Base-by-base conservation (phyloP, 2,888 invertebrate genomes). In the Deilephila porcellus region DNA sequence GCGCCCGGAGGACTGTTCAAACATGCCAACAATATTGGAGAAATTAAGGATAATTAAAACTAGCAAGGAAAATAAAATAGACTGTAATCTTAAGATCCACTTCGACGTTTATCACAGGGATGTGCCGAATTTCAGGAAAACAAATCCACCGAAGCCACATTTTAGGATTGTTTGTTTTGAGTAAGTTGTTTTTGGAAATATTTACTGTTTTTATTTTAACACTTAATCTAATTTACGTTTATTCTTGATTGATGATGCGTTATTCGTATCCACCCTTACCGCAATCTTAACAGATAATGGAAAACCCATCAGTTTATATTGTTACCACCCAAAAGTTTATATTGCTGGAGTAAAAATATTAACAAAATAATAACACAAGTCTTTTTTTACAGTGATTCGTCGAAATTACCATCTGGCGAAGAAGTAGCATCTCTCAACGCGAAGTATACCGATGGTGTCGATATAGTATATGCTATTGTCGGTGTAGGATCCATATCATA, bases 101-200 rank as follows among this genome's bases (percentile, higher is more conserved):
- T 95, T 91, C 75, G 94, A 95, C 83, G 93, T 95, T 11, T 95
- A 93, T 75, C 90, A 91, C 71, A 91, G 91, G 76, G 87, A 93
- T 82, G 88, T 93, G 32, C 89, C 89, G 74, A 89, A 91, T 79
- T 93, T 93, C 75, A 90, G 82, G 74, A 95, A 95, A 79, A 85
- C 87, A 0, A 84, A 87, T 74, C 88, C 85, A 60, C 93, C 94
- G 0, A 86, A 82, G 72, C 93, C 95, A 7, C 91, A 93, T 78
- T 95, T 93, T 73, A 88, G 93, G 76, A 79, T 95, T 34, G 81
- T 91, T 56, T 92, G 95, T 77, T 71, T 91, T 1, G 84, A 90
- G 95, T 95, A 85, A 93, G 93, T 92, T 0, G 80, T 74, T 56
- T 74, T 37, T 72, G 72, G 34, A 60, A 71, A 0, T 70, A 53